Evolutionary conservation across 2,888 invertebrate species (phyloP).

Genomic region (Platerodrilus igneus): DNA sequence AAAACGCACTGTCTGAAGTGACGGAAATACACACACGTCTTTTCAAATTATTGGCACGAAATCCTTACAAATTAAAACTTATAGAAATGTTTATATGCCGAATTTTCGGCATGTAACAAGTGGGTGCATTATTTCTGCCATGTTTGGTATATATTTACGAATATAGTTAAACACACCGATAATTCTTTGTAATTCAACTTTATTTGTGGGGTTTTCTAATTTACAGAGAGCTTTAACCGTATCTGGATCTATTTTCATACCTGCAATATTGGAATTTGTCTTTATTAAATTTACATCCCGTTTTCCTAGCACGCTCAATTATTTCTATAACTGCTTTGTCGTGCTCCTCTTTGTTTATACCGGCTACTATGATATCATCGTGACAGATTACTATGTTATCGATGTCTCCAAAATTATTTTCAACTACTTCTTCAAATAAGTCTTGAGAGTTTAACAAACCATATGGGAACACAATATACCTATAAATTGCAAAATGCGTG

Average conservation of each 20-base stretch:
- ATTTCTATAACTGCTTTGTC: slow-evolving; percentile 20
- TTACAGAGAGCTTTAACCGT: slow-evolving; percentile 2
- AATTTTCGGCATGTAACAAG: too few species aligned
- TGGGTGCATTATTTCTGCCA: too few species aligned
- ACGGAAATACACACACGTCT: too few species aligned
- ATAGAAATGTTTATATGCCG: too few species aligned
- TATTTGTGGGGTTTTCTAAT: slow-evolving; percentile 2
- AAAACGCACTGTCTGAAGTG: too few species aligned
- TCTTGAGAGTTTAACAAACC: slow-evolving; percentile 27
- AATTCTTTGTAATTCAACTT: slow-evolving; percentile 11
- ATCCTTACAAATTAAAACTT: too few species aligned
- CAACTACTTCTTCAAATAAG: slow-evolving; percentile 23
- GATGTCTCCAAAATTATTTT: slow-evolving; percentile 23
- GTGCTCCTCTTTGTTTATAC: slow-evolving; percentile 18
- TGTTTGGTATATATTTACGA: not conserved
- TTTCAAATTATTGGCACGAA: too few species aligned
- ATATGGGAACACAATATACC: slow-evolving; percentile 22
- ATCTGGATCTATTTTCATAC: slow-evolving; percentile 11
- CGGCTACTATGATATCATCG: slow-evolving; percentile 23
- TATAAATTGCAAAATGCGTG: too few species aligned
- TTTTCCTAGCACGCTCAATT: slow-evolving; percentile 17
- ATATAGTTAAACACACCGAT: slow-evolving; percentile 7
- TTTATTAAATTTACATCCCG: slow-evolving; percentile 22
- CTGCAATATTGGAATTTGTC: slow-evolving; percentile 23
- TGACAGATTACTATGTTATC: too few species aligned